These are phyloP conservation scores for Hylia prasina DNA, from an alignment of 2,113 vertebrate species.

Conservation along the genomic window DNA sequence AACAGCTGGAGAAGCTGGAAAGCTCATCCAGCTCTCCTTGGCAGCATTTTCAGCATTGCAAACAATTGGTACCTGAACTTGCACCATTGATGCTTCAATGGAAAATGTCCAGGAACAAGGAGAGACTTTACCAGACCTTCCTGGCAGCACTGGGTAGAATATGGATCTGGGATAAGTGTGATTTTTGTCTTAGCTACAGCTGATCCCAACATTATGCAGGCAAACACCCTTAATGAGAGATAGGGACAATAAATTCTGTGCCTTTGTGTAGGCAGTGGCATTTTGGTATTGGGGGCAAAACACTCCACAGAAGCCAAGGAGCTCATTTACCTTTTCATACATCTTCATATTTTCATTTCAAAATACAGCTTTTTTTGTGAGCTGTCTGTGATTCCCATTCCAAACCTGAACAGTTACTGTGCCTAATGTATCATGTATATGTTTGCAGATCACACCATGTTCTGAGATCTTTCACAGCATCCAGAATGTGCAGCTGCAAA, in stretches of 20 bases:
- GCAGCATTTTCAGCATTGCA: background rate
- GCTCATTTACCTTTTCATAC: background rate
- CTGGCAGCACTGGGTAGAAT: background rate
- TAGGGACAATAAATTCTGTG: background rate
- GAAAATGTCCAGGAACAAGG: background rate
- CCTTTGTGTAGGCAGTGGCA: background rate
- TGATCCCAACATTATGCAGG: background rate
- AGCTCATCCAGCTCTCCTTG: background rate
- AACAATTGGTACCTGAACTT: background rate
- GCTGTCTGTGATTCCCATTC: background rate
- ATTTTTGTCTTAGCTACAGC: background rate
- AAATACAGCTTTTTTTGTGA: background rate
- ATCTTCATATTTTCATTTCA: background rate
- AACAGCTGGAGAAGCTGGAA: background rate
- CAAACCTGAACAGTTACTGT: background rate
- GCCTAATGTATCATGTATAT: background rate
- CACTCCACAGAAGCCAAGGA: background rate
- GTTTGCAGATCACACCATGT: background rate
- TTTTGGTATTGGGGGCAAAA: background rate
- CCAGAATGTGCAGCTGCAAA: background rate
- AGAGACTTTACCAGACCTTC: background rate
- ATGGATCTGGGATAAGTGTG: background rate
- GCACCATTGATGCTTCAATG: background rate
- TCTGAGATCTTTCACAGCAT: background rate
- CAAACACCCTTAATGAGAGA: background rate